Evolutionary conservation across 2,888 invertebrate species (phyloP), one percentile per base, ranked within the genome.

Genomic region (Drosophila ochracea): DNA sequence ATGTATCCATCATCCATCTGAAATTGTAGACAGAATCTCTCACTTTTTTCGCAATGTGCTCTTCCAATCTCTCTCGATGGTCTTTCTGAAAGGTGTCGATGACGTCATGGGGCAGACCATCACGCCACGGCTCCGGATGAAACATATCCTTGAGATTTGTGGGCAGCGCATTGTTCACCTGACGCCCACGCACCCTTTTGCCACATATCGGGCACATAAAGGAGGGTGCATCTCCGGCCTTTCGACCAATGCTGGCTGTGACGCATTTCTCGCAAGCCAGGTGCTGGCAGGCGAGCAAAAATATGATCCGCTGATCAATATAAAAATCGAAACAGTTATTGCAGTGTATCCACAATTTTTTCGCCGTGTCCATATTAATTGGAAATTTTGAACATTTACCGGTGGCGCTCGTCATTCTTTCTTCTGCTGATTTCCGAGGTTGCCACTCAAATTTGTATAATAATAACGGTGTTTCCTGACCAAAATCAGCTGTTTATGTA

Each of bases 261-360:
- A 81, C 61, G 41, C 92, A 93, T 58, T 75, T 82, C 1, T 89
- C 86, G 53, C 92, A 92, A 7, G 59, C 33, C 0, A 91, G 66
- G 53, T 92, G 91, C 30, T 90, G 80, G 31, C 92, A 92, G n/a
- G 92, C 89, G 1, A 92, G 59, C 47, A 93, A 57, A 64, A 82
- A 90, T 13, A 93, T 39, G 4, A 47, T 55, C 4, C 76, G 62
- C 13, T 87, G 86, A 4, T 68, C 50, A 0, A 81, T 57, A 55
- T 79, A 92, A 21, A 76, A 82, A 19, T 76, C 83, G 50, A 75
- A 90, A 53, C 92, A 92, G 11, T 53, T 53, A 60, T 93, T 92
- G 76, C 92, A 92, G 61, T 92, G 93, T 3, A 92, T 91, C 92
- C 92, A 92, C 43, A 85, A 68, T 59, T 83, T 82, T 19, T 28